A percentile compares a stretch with the other conserved stretches of the same genome.
Evolutionary conservation across 2,888 invertebrate genomes (phyloP).

Genomic region (Cheilosia impressa): DNA sequence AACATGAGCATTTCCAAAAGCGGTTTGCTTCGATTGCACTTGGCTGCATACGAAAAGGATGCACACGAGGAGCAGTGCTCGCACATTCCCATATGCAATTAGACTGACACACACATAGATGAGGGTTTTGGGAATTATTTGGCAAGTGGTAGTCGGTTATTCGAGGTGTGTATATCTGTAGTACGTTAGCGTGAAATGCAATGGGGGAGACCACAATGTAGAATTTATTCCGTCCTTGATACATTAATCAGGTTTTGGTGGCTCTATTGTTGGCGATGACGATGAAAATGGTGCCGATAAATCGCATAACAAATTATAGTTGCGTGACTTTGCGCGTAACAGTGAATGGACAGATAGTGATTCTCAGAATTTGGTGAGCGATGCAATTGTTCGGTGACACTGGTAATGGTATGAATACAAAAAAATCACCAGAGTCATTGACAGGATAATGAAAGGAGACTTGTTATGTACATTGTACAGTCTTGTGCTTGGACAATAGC

Average conservation of each 20-base stretch:
- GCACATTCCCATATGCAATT: constrained; percentile 2
- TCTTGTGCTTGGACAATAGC: too few species aligned
- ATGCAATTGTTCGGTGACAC: constrained; percentile 2
- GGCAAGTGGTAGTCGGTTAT: not conserved
- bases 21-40: constrained; percentile 58
- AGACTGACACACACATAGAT: not conserved
- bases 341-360: constrained; percentile 3
- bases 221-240: constrained; percentile 15
- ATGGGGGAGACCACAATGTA: not conserved
- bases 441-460: too few species aligned
- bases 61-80: not conserved
- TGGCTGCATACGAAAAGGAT: constrained; percentile 23
- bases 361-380: not conserved
- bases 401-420: not conserved
- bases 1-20: constrained; percentile 50
- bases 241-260: constrained; percentile 25
- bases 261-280: constrained; percentile 24
- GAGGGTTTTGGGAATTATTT: constrained; percentile 15
- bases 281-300: constrained; percentile 37
- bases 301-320: constrained; percentile 45
- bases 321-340: constrained; percentile 33
- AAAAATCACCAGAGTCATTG: not conserved
- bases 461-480: too few species aligned
- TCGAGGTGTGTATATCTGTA: not conserved
- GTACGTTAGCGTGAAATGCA: not conserved